These are phyloP conservation scores for Enteromius radiatus DNA, from an alignment of 2,797 vertebrate species.

Conservation along the genomic window DNA sequence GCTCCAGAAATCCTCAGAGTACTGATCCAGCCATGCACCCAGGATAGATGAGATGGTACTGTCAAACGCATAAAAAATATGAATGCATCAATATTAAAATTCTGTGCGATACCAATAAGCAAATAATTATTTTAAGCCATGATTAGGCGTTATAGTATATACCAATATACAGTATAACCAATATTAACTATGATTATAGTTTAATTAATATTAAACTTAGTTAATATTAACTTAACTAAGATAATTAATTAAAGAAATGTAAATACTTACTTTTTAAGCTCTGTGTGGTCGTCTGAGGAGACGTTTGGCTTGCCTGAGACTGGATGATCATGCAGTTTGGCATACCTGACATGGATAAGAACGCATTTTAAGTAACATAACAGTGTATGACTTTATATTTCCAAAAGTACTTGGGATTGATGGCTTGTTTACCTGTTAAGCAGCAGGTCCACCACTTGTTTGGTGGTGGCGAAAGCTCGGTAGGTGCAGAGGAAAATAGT, in stretches of 20 bases:
- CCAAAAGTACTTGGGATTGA: not conserved
- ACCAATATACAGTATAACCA: not conserved
- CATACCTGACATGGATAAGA: constrained; percentile 73
- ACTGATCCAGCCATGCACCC: constrained; percentile 89
- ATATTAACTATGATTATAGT: not conserved
- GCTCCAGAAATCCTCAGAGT: constrained; percentile 87
- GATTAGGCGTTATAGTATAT: not conserved
- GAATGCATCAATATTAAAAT: not conserved
- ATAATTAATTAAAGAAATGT: not conserved
- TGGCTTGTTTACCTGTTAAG: constrained; percentile 84
- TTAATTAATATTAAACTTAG: too few species aligned
- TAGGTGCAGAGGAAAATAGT: constrained; percentile 99
- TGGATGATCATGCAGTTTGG: constrained; percentile 78
- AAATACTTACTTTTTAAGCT: constrained; percentile 82
- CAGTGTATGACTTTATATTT: not conserved
- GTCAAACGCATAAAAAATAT: not conserved
- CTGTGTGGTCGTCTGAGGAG: constrained; percentile 78
- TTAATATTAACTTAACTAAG: too few species aligned
- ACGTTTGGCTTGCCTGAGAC: constrained; percentile 78
- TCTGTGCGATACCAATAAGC: not conserved
- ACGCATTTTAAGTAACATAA: not conserved
- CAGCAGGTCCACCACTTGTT: constrained; percentile 95
- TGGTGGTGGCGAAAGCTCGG: constrained; percentile 92
- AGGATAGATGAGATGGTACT: constrained; percentile 90
- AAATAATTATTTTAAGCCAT: not conserved